Base-by-base conservation (phyloP, 2,888 invertebrate species). In the Cataglyphis cursor region DNA sequence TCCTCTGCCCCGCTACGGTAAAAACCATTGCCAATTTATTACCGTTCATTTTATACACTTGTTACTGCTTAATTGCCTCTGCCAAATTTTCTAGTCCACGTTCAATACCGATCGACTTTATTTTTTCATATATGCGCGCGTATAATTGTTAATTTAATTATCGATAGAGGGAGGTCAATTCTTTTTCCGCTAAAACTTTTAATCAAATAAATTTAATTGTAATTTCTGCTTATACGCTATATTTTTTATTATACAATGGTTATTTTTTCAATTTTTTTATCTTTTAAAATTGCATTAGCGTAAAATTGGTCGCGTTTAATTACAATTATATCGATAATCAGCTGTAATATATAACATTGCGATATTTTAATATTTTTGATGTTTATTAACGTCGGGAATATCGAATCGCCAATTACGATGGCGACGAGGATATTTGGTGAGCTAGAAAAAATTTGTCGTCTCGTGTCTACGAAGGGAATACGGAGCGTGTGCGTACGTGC, bases 401-500 rank as follows among this genome's bases (percentile, higher is more conserved):
- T 51, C 48, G 48, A 48, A 18, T 6, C 1, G n/a, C 51, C n/a
- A 51, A 6, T 48, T 48, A 48, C 48, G 6, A 48, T 6, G 48
- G 1, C 48, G 18, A 48, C 48, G 18, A 18, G 10, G 59, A 6
- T 24, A 12, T n/a, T 64, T 35, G 35, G 66, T n/a, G 24, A 51
- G n/a, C 6, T 44, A 44, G 21, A 35, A 54, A 54, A 38, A 41
- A n/a, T 54, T 4, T 76, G 38, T 28, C 31, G 31, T 8, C 44
- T 54, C 10, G 31, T 38, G 31, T 59, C 31, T 72, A 57, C 68
- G 28, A 66, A 28, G 51, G 5, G 31, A 44, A 28, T 57, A 38
- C 38, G 24, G 75, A 28, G 15, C 44, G 76, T 38, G 57, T 54
- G 59, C 74, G 83, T 84, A 87, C 84, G 83, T 83, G 88, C 88